Conservation (phyloP, 2,797 vertebrate species). For the Pristis pectinata region DNA sequence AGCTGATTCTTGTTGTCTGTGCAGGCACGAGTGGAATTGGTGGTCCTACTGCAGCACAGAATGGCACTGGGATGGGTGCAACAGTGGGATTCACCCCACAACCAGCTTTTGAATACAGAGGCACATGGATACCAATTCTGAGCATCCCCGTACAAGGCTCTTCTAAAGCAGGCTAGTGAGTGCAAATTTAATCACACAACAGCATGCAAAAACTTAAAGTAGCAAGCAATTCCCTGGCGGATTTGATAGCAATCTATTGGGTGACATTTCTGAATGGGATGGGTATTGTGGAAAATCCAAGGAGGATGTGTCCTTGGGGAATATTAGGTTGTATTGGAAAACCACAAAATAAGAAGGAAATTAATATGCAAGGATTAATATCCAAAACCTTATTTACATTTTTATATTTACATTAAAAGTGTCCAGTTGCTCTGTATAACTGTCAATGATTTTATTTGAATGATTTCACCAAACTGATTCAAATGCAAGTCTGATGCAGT, state of each 20-base stretch:
- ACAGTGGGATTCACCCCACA: slow-evolving; percentile 72
- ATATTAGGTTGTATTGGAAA: not conserved
- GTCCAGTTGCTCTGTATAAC: not conserved
- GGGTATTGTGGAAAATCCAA: too few species aligned
- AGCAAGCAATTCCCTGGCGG: not conserved
- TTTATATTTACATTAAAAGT: not conserved
- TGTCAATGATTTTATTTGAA: not conserved
- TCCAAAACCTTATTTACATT: not conserved
- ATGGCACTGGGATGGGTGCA: slow-evolving; percentile 67
- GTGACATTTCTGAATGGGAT: not conserved
- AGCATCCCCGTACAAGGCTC: slow-evolving; percentile 88
- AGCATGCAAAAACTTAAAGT: not conserved
- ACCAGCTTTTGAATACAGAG: slow-evolving; percentile 94
- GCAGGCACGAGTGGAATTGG: slow-evolving; percentile 62
- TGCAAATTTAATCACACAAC: slow-evolving; percentile 31
- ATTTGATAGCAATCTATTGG: not conserved
- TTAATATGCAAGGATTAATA: not conserved
- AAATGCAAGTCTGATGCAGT: not conserved
- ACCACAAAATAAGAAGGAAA: not conserved
- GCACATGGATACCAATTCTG: slow-evolving; percentile 95
- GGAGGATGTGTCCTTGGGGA: too few species aligned
- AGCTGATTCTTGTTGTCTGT: slow-evolving; percentile 31
- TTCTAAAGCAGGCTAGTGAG: slow-evolving; percentile 97
- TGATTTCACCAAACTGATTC: not conserved
- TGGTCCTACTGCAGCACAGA: slow-evolving; percentile 63